A percentile compares a stretch with the other conserved stretches of the same genome.
phyloP scores from a whole-genome alignment of 2,888 invertebrate genomes.

The Ligdia adustata region DNA sequence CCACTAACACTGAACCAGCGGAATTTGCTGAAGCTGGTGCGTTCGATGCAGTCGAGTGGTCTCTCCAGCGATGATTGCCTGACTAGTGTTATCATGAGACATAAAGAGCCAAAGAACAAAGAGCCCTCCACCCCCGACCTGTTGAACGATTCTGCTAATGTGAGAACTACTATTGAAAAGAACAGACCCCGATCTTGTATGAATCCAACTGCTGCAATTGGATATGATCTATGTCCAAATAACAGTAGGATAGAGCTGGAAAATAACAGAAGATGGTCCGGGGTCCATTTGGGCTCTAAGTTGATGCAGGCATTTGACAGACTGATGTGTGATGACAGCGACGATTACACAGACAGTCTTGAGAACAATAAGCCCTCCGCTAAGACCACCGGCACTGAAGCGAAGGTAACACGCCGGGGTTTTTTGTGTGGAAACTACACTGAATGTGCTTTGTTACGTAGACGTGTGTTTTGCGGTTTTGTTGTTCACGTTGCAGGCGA shows the following conservation, averaged over 20 bases:
- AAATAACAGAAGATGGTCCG: conserved; percentile 88
- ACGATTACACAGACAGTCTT: conserved; percentile 90
- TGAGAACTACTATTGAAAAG: conserved; percentile 78
- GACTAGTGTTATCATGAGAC: conserved; percentile 79
- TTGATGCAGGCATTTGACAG: conserved; percentile 89
- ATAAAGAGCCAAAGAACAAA: conserved; percentile 75
- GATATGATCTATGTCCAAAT: conserved; percentile 76
- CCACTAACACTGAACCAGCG: conserved; percentile 84
- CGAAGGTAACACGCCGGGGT: conserved; percentile 72
- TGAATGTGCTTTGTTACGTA: conserved; percentile 47
- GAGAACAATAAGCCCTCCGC: conserved; percentile 83
- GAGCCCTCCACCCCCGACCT: conserved; percentile 85
- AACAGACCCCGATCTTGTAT: conserved; percentile 88
- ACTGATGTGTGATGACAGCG: conserved; percentile 86
- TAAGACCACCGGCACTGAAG: conserved; percentile 78
- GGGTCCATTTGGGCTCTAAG: conserved; percentile 87
- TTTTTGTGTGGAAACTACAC: conserved; percentile 35
- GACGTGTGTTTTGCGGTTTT: conserved; percentile 46
- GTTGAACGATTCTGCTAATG: conserved; percentile 81
- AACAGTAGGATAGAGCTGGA: conserved; percentile 76
- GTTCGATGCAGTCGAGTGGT: conserved; percentile 83
- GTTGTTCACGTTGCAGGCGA: conserved; percentile 47
- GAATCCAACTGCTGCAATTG: conserved; percentile 75
- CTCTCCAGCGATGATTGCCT: conserved; percentile 82
- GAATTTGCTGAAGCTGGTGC: conserved; percentile 83